Percentiles rank a stretch among this genome's conserved stretches.
Conservation (phyloP, 2,797 vertebrate genomes). For the Bucorvus abyssinicus region DNA sequence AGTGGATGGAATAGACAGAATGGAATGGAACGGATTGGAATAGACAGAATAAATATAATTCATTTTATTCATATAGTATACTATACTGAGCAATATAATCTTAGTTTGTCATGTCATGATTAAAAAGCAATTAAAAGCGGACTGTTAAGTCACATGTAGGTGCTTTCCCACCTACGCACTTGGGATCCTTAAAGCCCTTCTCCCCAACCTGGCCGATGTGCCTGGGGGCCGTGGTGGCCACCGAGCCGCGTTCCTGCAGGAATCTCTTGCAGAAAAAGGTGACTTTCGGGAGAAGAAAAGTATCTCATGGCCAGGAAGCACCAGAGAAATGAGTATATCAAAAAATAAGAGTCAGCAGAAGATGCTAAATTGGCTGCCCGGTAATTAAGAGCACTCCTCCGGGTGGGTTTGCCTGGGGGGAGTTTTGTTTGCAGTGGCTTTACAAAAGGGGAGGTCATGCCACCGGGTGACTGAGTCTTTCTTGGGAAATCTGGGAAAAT, state of each 20-base stretch:
- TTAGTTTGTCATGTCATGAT: background rate
- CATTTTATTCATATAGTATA: too few species aligned
- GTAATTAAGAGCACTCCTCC: background rate
- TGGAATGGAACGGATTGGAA: too few species aligned
- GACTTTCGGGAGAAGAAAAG: background rate
- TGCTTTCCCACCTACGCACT: background rate
- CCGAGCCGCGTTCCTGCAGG: background rate
- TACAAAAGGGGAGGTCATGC: background rate
- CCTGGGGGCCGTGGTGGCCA: background rate
- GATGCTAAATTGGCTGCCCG: background rate
- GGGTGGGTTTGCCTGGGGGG: background rate
- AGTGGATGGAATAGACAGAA: too few species aligned
- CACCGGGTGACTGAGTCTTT: too few species aligned
- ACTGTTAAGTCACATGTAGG: too few species aligned
- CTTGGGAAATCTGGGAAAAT: background rate
- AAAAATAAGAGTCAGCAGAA: background rate
- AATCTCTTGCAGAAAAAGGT: background rate
- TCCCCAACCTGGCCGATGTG: accelerated
- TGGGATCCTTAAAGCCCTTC: background rate
- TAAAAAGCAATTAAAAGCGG: background rate
- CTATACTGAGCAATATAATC: too few species aligned
- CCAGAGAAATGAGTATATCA: background rate
- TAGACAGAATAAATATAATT: too few species aligned
- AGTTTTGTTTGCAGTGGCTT: too few species aligned
- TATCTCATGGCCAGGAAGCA: background rate